These are phyloP conservation scores for Poecile montanus DNA, from an alignment of 2,797 vertebrate species.

Conservation along the genomic window DNA sequence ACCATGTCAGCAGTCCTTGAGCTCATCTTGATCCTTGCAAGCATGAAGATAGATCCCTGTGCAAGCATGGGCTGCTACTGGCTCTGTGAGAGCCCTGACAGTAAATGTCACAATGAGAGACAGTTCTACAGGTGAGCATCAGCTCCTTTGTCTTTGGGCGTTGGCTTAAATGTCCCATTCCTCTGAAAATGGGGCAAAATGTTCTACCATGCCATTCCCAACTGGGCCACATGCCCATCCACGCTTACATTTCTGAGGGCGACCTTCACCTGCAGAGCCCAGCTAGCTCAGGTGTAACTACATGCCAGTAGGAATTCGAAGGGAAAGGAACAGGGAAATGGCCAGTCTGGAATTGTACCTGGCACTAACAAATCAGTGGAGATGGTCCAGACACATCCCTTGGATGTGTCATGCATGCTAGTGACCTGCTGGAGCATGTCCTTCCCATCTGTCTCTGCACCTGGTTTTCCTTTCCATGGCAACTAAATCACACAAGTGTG, in stretches of 20 bases:
- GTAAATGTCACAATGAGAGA: not conserved
- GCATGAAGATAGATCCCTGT: not conserved
- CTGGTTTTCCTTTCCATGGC: not conserved
- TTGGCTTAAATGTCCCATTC: not conserved
- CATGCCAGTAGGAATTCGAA: not conserved
- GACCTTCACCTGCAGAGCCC: not conserved
- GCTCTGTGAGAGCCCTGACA: not conserved
- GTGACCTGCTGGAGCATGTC: not conserved
- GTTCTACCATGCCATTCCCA: not conserved
- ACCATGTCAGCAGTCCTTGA: not conserved
- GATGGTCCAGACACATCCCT: not conserved
- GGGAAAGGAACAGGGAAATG: not conserved
- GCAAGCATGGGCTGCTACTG: not conserved
- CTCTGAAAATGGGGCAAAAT: not conserved
- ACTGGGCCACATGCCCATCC: too few species aligned
- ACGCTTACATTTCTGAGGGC: not conserved
- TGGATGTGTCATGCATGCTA: not conserved
- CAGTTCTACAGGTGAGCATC: not conserved
- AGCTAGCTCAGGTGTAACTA: not conserved
- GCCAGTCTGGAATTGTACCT: not conserved
- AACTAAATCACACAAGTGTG: not conserved
- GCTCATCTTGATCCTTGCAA: not conserved
- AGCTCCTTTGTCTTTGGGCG: not conserved
- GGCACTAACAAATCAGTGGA: not conserved
- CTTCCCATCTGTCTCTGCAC: not conserved